Base-by-base conservation (phyloP, 2,113 vertebrate genomes). In the Tiliqua scincoides region DNA sequence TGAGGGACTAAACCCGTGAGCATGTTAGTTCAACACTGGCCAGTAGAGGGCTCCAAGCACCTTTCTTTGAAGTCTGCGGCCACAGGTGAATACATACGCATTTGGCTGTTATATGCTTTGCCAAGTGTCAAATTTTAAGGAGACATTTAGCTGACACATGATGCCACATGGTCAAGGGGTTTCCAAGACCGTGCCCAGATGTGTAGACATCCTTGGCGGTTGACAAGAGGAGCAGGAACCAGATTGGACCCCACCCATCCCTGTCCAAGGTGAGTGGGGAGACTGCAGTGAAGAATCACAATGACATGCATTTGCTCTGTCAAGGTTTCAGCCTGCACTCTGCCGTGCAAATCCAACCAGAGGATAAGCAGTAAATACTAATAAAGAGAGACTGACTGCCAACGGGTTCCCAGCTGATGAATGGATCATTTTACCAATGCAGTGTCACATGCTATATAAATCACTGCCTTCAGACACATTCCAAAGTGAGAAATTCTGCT, bases 11-110 rank as follows among this genome's bases (percentile, higher is more conserved):
- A 79, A 62, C 14, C 76, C 6, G 6, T 77, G 48, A 15, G 3
- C 6, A 3, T 27, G 23, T 65, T 52, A 43, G 72, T 73, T 68
- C 30, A 35, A 0, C 70, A 52, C 14, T 80, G 43, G 23, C 40
- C 85, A 65, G 57, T 20, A 74, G 78, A 81, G 85, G 85, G 78
- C 85, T 7, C 85, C 78, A 78, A 30, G 32, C 9, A 32, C 75
- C 75, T 78, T 78, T 68, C 48, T 78, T 61, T 77, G 74, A 76
- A 85, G 48, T 32, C 10, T 40, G 62, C 2, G 17, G 62, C 25
- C 1, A 21, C 11, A 23, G 23, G 21, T 11, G 40, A 12, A 21
- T 74, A 30, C 10, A 52, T 75, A 15, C 1, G n/a, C n/a, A 8
- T 25, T 82, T 30, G 18, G 52, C 17, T 57, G 21, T n/a, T 35